These are phyloP conservation scores for Megaceryle alcyon DNA, from an alignment of 2,797 vertebrate genomes.

Conservation along the genomic window DNA sequence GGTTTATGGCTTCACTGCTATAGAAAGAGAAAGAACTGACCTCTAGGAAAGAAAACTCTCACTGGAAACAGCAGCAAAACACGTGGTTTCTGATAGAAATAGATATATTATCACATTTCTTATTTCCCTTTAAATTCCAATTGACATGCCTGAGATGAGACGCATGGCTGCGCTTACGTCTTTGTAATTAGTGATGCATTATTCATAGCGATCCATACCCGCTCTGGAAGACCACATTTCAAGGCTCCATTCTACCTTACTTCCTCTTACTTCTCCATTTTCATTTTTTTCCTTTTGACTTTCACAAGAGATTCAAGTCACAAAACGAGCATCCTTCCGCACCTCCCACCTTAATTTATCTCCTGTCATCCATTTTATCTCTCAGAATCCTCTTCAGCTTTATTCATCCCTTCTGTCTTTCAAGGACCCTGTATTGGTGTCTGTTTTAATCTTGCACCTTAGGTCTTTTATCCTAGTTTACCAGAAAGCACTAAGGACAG, in stretches of 20 bases:
- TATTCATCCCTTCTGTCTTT: background rate
- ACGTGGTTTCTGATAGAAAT: background rate
- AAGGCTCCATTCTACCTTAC: background rate
- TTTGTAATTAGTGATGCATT: constrained; percentile 44
- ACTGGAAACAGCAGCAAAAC: background rate
- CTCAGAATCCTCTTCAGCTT: background rate
- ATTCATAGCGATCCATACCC: background rate
- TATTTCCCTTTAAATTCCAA: constrained; percentile 26
- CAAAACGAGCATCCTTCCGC: background rate
- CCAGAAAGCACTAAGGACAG: background rate
- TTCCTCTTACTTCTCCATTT: background rate
- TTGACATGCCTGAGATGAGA: background rate
- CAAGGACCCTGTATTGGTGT: background rate
- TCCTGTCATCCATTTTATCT: background rate
- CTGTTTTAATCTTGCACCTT: background rate
- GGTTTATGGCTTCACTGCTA: constrained; percentile 16
- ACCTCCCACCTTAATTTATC: background rate
- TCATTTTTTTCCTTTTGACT: background rate
- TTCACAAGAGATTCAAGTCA: background rate
- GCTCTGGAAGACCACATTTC: background rate
- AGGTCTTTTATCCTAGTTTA: background rate
- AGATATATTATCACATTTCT: background rate
- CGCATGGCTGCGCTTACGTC: background rate
- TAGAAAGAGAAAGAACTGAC: background rate
- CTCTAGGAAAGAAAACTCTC: background rate